These are phyloP conservation scores for Parnassius glacialis DNA, from an alignment of 2,888 invertebrate species.

Conservation along the genomic window DNA sequence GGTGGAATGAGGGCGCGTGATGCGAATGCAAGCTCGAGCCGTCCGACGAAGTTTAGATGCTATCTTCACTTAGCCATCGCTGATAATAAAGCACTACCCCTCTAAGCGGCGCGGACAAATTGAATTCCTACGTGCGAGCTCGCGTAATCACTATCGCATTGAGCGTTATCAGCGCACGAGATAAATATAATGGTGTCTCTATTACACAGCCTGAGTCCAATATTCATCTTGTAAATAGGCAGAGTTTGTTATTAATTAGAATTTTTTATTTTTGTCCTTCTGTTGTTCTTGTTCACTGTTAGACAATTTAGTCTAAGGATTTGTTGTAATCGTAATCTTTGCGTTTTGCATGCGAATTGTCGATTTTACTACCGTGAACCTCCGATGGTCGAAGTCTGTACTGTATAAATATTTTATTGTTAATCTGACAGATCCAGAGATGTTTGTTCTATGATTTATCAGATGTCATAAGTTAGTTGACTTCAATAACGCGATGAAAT, in stretches of 20 bases:
- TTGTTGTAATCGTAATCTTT: no score
- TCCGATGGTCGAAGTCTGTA: no score
- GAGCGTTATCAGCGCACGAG: slow-evolving; percentile 42
- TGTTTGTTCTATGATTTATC: no score
- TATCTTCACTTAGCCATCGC: slow-evolving; percentile 57
- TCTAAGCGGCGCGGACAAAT: slow-evolving; percentile 57
- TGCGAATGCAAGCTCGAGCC: slow-evolving; percentile 62
- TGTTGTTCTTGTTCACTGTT: no score
- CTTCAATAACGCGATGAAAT: no score
- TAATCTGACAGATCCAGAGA: no score
- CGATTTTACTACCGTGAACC: no score
- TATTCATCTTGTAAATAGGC: slow-evolving; percentile 12
- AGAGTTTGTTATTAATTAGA: neutral
- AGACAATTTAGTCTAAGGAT: no score
- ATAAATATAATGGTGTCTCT: slow-evolving; percentile 38
- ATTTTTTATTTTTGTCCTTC: no score
- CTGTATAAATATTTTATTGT: no score
- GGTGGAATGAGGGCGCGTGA: slow-evolving; percentile 73
- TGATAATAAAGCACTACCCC: slow-evolving; percentile 55
- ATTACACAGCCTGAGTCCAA: slow-evolving; percentile 19
- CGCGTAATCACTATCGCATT: slow-evolving; percentile 50
- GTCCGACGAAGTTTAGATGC: slow-evolving; percentile 48
- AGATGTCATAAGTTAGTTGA: no score
- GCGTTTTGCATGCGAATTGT: no score
- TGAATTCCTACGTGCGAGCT: slow-evolving; percentile 54